Percentiles rank a stretch among this genome's conserved stretches.
Conservation (phyloP, 2,113 vertebrate species). For the Syngnathoides biaculeatus region DNA sequence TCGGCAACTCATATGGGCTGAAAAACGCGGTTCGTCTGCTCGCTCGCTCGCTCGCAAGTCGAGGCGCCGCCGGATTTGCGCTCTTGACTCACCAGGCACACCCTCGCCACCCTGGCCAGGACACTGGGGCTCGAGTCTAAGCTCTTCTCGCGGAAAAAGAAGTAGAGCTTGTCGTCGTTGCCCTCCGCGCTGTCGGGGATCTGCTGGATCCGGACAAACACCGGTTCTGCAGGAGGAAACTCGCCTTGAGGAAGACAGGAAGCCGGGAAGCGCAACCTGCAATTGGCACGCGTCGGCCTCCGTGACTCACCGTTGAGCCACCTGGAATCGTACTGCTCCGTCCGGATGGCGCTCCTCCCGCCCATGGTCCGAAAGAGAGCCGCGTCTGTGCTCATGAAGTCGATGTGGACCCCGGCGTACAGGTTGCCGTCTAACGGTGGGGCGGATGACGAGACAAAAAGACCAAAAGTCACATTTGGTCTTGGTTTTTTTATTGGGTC, state of each 20-base stretch:
- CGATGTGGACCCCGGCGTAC: conserved; percentile 81
- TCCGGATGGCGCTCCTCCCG: conserved; percentile 74
- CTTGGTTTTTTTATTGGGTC: neutral
- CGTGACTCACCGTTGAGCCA: conserved; percentile 81
- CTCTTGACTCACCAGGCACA: conserved; percentile 77
- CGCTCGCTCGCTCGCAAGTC: too few relatives aligned
- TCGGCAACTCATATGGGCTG: too few relatives aligned
- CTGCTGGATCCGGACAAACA: conserved; percentile 80
- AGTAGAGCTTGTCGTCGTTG: conserved; percentile 84
- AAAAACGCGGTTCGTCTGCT: too few relatives aligned
- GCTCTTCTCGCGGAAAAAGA: conserved; percentile 83
- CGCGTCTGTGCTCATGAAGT: conserved; percentile 86
- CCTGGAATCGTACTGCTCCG: conserved; percentile 82
- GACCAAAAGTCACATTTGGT: neutral
- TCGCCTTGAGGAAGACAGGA: too few relatives aligned
- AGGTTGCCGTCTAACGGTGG: conserved; percentile 75
- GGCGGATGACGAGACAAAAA: neutral
- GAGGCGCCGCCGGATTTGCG: neutral
- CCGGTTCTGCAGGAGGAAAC: conserved; percentile 68
- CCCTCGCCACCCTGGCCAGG: conserved; percentile 76
- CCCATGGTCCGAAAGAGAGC: conserved; percentile 82
- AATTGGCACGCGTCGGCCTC: conserved; percentile 52
- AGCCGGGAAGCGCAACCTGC: conserved; percentile 45
- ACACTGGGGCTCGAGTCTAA: conserved; percentile 76
- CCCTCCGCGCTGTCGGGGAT: conserved; percentile 80